A percentile compares a stretch with the other conserved stretches of the same genome.
Evolutionary conservation across 2,888 invertebrate species (phyloP).

Genomic region (Microplitis manilae): DNA sequence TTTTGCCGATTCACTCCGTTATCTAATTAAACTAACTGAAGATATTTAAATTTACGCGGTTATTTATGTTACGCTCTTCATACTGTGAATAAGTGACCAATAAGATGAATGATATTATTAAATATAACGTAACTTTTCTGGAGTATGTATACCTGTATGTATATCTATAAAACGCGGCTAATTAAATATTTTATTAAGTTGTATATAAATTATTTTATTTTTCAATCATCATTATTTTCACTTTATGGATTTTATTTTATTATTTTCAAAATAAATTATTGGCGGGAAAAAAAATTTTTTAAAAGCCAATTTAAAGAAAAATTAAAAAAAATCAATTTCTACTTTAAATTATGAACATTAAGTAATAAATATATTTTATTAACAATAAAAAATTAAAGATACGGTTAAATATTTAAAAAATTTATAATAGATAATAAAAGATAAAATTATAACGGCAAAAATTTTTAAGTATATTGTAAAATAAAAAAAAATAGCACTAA

Average conservation of each 20-base stretch:
- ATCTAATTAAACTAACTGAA: slow-evolving; percentile 7
- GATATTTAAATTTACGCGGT: slow-evolving; percentile 9
- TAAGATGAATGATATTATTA: slow-evolving; percentile 1
- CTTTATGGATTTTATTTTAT: no score
- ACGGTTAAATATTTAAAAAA: background rate
- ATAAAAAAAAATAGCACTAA: slow-evolving; percentile 4
- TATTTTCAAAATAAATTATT: no score
- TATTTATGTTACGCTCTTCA: background rate
- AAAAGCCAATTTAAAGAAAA: background rate
- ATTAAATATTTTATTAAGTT: no score
- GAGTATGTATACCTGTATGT: background rate
- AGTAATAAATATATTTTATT: background rate
- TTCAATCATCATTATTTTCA: no score
- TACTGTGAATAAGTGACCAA: background rate
- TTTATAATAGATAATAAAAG: background rate
- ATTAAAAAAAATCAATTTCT: background rate
- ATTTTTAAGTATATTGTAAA: slow-evolving; percentile 6
- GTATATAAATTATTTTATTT: background rate
- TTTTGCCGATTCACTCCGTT: slow-evolving; percentile 18
- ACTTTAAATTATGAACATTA: background rate
- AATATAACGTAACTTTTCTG: background rate
- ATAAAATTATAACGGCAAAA: background rate
- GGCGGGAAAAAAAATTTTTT: no score
- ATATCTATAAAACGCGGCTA: no score
- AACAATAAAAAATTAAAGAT: background rate